A percentile compares a stretch with the other conserved stretches of the same genome.
Conservation (phyloP, 2,888 invertebrate genomes). For the Chesias legatella region DNA sequence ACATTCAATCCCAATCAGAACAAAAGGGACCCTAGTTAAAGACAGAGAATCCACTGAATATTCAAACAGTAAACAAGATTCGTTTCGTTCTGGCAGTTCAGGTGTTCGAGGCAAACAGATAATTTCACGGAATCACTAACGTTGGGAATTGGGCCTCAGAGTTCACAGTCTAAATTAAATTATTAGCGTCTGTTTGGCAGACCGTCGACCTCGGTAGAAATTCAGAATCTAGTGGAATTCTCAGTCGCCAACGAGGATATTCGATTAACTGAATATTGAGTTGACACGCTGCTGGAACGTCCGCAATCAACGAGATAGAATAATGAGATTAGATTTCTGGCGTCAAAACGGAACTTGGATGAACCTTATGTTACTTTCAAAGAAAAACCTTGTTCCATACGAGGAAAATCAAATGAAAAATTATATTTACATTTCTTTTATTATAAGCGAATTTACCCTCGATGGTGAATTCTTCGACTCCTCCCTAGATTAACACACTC, state of each 20-base stretch:
- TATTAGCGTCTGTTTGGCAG: conserved; percentile 40
- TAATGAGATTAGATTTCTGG: conserved; percentile 28
- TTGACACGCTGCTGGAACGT: conserved; percentile 36
- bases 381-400: conserved; percentile 26
- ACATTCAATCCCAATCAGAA: conserved; percentile 10
- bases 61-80: conserved; percentile 26
- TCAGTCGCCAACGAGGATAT: conserved; percentile 34
- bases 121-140: conserved; percentile 34
- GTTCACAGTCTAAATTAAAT: conserved; percentile 46
- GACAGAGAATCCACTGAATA: conserved; percentile 22
- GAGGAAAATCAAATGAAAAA: conserved; percentile 39
- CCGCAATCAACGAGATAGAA: conserved; percentile 34
- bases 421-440: too few species aligned
- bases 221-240: conserved; percentile 28
- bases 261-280: conserved; percentile 44
- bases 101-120: conserved; percentile 41
- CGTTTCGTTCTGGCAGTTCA: conserved; percentile 25
- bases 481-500: too few species aligned
- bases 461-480: too few species aligned
- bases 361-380: conserved; percentile 32
- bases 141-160: conserved; percentile 33
- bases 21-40: conserved; percentile 19
- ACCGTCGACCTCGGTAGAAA: conserved; percentile 31
- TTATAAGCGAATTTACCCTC: too few species aligned
- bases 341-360: conserved; percentile 24